phyloP scores from a whole-genome alignment of 2,113 vertebrate species.

The Saguinus midas region DNA sequence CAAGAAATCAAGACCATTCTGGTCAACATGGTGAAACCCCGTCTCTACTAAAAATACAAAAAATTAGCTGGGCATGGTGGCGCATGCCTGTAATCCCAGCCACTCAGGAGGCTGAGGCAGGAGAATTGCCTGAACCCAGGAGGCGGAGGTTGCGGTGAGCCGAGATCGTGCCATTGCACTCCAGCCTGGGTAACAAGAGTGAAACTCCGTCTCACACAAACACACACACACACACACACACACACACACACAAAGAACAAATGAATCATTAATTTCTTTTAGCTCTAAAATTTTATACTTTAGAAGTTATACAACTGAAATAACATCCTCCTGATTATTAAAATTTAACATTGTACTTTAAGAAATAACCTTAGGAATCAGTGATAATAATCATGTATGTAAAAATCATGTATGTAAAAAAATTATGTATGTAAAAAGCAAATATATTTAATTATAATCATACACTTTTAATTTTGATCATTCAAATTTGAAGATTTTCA shows the following conservation, averaged over 20 bases:
- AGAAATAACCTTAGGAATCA: constrained; percentile 12
- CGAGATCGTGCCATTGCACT: no score
- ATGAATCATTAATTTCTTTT: background rate
- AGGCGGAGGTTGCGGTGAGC: no score
- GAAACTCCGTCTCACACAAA: no score
- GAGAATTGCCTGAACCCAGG: no score
- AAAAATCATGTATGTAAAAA: background rate
- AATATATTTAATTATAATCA: background rate
- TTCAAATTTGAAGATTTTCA: background rate
- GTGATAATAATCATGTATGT: background rate
- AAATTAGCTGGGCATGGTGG: no score
- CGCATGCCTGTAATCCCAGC: no score
- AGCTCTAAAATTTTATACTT: background rate
- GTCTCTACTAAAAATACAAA: no score
- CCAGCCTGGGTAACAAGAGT: no score
- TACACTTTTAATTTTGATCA: background rate
- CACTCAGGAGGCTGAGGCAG: no score
- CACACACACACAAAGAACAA: background rate
- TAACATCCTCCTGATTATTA: background rate
- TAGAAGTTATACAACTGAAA: background rate
- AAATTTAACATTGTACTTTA: constrained; percentile 14
- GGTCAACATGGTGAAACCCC: no score
- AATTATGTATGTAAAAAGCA: background rate
- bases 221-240: no score
- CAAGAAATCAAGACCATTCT: no score